These are phyloP conservation scores for Meandrina meandrites DNA, from an alignment of 92 coral and sea anemone genomes.

Conservation along the genomic window DNA sequence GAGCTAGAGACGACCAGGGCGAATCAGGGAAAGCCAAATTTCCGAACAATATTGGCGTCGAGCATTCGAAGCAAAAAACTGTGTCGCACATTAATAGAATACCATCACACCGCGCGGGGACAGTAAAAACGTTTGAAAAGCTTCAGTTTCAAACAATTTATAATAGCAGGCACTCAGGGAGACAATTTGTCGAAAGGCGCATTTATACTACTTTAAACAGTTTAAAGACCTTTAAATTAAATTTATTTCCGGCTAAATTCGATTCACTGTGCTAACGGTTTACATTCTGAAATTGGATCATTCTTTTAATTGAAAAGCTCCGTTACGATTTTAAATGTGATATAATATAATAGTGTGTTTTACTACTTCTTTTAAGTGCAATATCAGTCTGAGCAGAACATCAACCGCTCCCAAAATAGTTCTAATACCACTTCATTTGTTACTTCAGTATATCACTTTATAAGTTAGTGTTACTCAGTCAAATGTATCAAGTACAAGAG, in stretches of 20 bases:
- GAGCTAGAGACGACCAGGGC: background rate
- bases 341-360: background rate
- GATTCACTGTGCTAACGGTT: background rate
- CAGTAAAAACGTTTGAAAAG: too few relatives aligned
- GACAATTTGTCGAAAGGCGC: background rate
- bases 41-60: background rate
- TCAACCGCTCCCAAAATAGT: background rate
- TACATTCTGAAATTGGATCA: background rate
- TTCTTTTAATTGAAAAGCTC: background rate
- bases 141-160: too few relatives aligned
- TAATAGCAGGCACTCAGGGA: background rate
- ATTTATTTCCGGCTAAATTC: background rate
- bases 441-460: background rate
- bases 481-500: background rate
- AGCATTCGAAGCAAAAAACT: too few relatives aligned
- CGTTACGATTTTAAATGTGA: background rate
- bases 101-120: too few relatives aligned
- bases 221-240: too few relatives aligned
- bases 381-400: background rate
- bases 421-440: background rate
- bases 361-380: background rate
- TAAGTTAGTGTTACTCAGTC: background rate
- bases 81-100: too few relatives aligned
- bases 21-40: background rate
- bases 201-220: too few relatives aligned